phyloP scores from a whole-genome alignment of 2,797 vertebrate species.

The Diplodus puntazzo region DNA sequence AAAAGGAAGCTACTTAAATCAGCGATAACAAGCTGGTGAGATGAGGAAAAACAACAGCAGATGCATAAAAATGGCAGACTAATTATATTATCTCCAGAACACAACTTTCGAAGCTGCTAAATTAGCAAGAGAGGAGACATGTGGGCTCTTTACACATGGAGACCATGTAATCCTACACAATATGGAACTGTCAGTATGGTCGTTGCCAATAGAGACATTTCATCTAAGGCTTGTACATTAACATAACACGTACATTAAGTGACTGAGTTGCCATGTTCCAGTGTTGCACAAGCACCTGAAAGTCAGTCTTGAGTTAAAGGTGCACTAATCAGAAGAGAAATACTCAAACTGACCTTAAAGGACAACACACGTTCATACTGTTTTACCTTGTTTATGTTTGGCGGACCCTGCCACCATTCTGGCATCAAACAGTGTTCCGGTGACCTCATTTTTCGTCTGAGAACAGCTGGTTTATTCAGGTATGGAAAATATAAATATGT shows the following conservation, averaged over 20 bases:
- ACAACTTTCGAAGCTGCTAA: constrained; percentile 26
- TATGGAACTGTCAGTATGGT: constrained; percentile 11
- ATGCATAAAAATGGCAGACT: constrained; percentile 29
- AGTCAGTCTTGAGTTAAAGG: too few species aligned
- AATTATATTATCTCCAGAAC: constrained; percentile 27
- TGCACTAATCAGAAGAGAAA: too few species aligned
- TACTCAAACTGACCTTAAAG: too few species aligned
- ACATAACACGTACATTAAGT: not conserved
- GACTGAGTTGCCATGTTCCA: constrained; percentile 23
- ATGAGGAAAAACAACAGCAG: constrained; percentile 27
- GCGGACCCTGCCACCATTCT: too few species aligned
- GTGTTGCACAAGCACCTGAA: too few species aligned
- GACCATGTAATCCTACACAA: constrained; percentile 16
- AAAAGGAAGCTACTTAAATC: constrained; percentile 27
- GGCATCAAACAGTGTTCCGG: too few species aligned
- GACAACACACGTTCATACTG: too few species aligned
- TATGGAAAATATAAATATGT: too few species aligned
- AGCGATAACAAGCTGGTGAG: constrained; percentile 21
- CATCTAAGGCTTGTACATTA: too few species aligned
- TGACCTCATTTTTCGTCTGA: too few species aligned
- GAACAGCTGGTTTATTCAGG: too few species aligned
- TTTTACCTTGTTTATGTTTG: too few species aligned
- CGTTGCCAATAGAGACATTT: not conserved
- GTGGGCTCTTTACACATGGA: constrained; percentile 6
- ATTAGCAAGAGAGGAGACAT: constrained; percentile 12